Base-by-base conservation (phyloP, 2,797 vertebrate species). In the Chiroxiphia lanceolata region DNA sequence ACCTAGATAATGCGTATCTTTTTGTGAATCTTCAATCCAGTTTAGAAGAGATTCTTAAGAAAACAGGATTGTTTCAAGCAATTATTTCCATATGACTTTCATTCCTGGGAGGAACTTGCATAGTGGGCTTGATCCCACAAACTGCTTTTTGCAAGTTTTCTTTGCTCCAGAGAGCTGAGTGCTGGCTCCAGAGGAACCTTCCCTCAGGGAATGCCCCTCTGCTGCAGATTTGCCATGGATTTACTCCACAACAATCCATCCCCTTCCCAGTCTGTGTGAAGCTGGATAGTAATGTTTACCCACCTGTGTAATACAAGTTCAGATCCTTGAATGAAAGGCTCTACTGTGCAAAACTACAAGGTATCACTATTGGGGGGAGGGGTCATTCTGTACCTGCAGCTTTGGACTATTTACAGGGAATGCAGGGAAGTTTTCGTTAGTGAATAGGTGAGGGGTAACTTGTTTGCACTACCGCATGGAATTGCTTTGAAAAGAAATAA, bases 281-380 rank as follows among this genome's bases (percentile, higher is more conserved):
- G 75, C 15, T 56, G 87, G 91, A 87, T 91, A 94, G 95, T 89
- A 79, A 79, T 93, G 84, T 94, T 97, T 94, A 94, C 79, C 57
- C 92, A 89, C 92, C 94, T 96, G 97, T 89, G 87, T 75, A 90
- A 95, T 83, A 51, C 61, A 83, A 64, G 65, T 82, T 81, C 84
- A 89, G 76, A 57, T 81, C 34, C 91, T 40, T 29, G 47, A 83
- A 91, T 95, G 95, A 97, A 96, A 96, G 85, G 92, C 81, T 22
- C 61, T 40, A 77, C 82, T 97, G 89, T 96, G 86, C 36, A 33
- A 33, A 87, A 95, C 72, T 47, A 81, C 60, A 64, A 80, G 50
- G 87, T 50, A 56, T 50, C 36, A 33, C 83, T 77, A 4, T 3
- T 63, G 29, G 15, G 70, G 45, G 17, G 38, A 54, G 45, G 51